These are phyloP conservation scores for Drosophila sp. DNA, from an alignment of 1,140 invertebrate species.

Conservation along the genomic window DNA sequence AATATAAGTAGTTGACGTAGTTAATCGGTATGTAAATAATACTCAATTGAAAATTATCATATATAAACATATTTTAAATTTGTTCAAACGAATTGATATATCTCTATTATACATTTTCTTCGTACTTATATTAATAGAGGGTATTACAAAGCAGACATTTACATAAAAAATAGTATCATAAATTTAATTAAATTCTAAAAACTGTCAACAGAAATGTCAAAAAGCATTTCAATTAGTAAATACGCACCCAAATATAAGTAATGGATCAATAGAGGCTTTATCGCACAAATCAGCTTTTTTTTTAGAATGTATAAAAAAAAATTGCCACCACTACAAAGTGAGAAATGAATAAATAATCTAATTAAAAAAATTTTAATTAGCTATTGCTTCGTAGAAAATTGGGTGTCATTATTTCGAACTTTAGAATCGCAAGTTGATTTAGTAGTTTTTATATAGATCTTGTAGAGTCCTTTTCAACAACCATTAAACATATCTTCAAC, in stretches of 20 bases:
- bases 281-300: conserved; percentile 12
- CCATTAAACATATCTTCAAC: too few relatives aligned
- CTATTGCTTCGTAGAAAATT: too few relatives aligned
- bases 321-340: too few relatives aligned
- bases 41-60: not conserved
- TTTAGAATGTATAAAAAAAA: not conserved
- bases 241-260: conserved; percentile 27
- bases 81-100: too few relatives aligned
- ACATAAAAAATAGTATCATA: conserved; percentile 49
- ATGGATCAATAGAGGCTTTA: conserved; percentile 20
- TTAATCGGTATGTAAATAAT: too few relatives aligned
- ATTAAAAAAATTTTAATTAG: too few relatives aligned
- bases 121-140: not conserved
- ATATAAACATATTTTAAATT: not conserved
- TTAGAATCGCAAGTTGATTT: too few relatives aligned
- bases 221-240: conserved; percentile 68
- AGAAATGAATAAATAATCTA: too few relatives aligned
- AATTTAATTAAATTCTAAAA: conserved; percentile 76
- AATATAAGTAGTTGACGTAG: too few relatives aligned
- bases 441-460: too few relatives aligned
- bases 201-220: conserved; percentile 63
- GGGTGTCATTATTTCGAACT: too few relatives aligned
- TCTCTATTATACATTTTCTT: not conserved
- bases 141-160: not conserved
- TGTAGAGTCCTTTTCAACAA: too few relatives aligned